Base-by-base conservation (phyloP, 2,888 invertebrate species). In the Sinentomon sp. region DNA sequence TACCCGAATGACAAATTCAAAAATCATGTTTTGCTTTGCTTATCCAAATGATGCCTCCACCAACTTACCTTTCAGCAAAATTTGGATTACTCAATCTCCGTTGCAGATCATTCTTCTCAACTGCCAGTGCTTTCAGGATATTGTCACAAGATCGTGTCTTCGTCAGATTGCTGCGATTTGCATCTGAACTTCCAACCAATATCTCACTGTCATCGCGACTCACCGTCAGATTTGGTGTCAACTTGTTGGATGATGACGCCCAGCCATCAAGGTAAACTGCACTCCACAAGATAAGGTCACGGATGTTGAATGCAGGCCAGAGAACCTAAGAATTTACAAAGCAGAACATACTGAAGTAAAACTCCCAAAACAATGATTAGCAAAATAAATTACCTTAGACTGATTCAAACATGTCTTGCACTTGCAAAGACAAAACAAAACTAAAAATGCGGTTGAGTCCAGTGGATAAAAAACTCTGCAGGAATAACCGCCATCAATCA, bases 121-220 rank as follows among this genome's bases (percentile, higher is more conserved):
- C 23, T 14, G 27, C 4, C 33, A 40, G 36, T 52, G 39, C 63
- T 37, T 62, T 66, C 41, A 71, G 59, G 35, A 83, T 56, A 53
- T 83, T 76, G 40, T 78, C 80, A 51, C 75, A 80, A 1, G 82
- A 82, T 44, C 78, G 62, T 16, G 80, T 78, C 51, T 80, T 80
- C 1, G 67, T 68, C 68, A 75, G n/a, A n/a, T n/a, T n/a, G n/a
- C n/a, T n/a, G n/a, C n/a, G n/a, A n/a, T n/a, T n/a, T n/a, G n/a
- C n/a, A n/a, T n/a, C n/a, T n/a, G n/a, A n/a, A n/a, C n/a, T n/a
- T n/a, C n/a, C n/a, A n/a, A n/a, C n/a, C n/a, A n/a, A n/a, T n/a
- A n/a, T 32, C 26, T 38, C 40, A 30, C 39, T 40, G 12, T 41
- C 42, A 9, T 38, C 41, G 1, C n/a, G n/a, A n/a, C n/a, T n/a